Evolutionary conservation across 2,113 vertebrate species (phyloP), one percentile per base, ranked within the genome.

Genomic region (Protomyctophum bolini): DNA sequence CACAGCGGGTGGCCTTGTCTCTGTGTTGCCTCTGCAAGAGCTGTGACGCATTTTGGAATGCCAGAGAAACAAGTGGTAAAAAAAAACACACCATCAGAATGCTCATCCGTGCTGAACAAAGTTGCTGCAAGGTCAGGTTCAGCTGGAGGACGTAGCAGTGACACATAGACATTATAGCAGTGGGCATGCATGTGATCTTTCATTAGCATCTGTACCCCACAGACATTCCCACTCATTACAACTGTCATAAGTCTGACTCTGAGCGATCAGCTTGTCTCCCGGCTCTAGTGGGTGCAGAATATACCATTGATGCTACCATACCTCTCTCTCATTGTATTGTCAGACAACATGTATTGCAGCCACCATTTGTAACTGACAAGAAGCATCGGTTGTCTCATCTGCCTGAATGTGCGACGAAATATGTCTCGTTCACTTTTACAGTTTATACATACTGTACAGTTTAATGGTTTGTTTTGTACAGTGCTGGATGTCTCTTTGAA

Each of bases 241-340:
- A 14, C 56, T 14, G 15, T 58, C 12, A 58, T 58, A 58, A 15
- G 56, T 58, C 12, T 58, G 15, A 58, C 12, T 58, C 12, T 58
- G 15, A 58, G 56, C 8, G 56, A 58, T 58, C 56, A 58, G 56
- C 56, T 58, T 58, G 12, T 54, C 51, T 54, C 51, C 51, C 51
- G 9, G 51, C 9, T 54, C n/a, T n/a, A 8, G 51, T 54, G 51
- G 51, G 4, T 54, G 4, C 51, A 54, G 21, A 21, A 21, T 21
- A 21, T 21, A 21, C 21, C 21, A 1, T 21, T 21, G 21, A 21
- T 21, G 51, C 51, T 41, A 54, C 51, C 21, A 54, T 8, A 10
- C 51, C n/a, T 54, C 15, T 58, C 15, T 58, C 7, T 58, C 56
- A 6, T 58, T 58, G 56, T 14, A 11, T 57, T 57, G 11, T 52